Base-by-base conservation (phyloP, 2,888 invertebrate genomes). In the Cinara cedri region DNA sequence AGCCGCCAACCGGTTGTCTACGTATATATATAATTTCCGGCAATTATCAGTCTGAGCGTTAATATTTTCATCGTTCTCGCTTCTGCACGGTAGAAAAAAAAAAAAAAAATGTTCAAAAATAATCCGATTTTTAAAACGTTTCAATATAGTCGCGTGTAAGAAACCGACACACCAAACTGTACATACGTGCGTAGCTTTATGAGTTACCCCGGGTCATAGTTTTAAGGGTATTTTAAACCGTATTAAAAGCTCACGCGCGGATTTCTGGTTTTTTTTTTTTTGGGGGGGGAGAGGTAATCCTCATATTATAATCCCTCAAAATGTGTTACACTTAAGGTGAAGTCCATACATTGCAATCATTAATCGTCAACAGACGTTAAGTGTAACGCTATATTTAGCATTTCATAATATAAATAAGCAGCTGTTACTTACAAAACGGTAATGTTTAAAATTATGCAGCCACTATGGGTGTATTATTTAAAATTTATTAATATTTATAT, bases 221-320 rank as follows among this genome's bases (percentile, higher is more conserved):
- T 44, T 72, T 46, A 9, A 44, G 42, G 24, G 44, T 57, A 57
- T 72, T 57, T 72, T 57, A 72, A 57, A 72, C 44, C n/a, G n/a
- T 57, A 44, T 72, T 57, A 26, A 46, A 34, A 34, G 34, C n/a
- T n/a, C n/a, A n/a, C n/a, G n/a, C n/a, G n/a, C n/a, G n/a, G n/a
- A n/a, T n/a, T n/a, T n/a, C n/a, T n/a, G n/a, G n/a, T n/a, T n/a
- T n/a, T n/a, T n/a, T n/a, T n/a, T n/a, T n/a, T n/a, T n/a, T n/a
- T n/a, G n/a, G n/a, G n/a, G n/a, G n/a, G n/a, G n/a, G n/a, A n/a
- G n/a, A n/a, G n/a, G n/a, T n/a, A n/a, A n/a, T n/a, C n/a, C n/a
- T n/a, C n/a, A n/a, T n/a, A n/a, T n/a, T n/a, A n/a, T n/a, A 34
- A 34, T 34, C 34, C 34, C 34, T 34, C 34, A 6, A 4, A 34